These are phyloP conservation scores for Pimephales promelas DNA, from an alignment of 2,113 vertebrate species.

Conservation along the genomic window DNA sequence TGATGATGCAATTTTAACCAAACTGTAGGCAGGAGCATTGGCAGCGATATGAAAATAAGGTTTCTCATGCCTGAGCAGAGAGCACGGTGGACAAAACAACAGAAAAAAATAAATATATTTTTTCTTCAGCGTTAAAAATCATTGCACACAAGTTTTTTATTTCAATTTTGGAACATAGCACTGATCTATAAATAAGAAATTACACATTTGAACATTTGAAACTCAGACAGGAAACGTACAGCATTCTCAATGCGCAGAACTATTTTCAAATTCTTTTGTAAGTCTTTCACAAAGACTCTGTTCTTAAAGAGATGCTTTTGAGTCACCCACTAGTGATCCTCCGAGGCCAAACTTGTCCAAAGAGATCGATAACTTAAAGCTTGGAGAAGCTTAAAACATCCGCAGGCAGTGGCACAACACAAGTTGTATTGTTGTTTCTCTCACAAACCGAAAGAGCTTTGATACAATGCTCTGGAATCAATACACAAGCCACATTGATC, in stretches of 20 bases:
- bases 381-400: slow-evolving; percentile 21
- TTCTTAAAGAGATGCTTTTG: background rate
- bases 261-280: background rate
- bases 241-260: background rate
- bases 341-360: slow-evolving; percentile 22
- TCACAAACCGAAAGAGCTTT: slow-evolving; percentile 17
- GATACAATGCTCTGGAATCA: slow-evolving; percentile 10
- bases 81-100: background rate
- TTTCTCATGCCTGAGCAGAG: background rate
- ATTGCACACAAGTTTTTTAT: background rate
- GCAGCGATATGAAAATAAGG: background rate
- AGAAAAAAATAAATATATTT: too few species aligned
- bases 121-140: background rate
- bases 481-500: background rate
- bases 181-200: background rate
- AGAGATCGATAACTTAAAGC: slow-evolving; percentile 8
- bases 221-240: background rate
- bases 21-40: background rate
- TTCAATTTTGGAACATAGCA: background rate
- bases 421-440: slow-evolving; percentile 12
- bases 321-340: slow-evolving; percentile 18
- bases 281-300: background rate
- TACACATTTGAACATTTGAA: background rate
- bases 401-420: background rate
- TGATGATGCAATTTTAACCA: background rate